Percentiles rank a stretch among this genome's conserved stretches.
Conservation (phyloP, 2,113 vertebrate genomes). For the Myodes glareolus region DNA sequence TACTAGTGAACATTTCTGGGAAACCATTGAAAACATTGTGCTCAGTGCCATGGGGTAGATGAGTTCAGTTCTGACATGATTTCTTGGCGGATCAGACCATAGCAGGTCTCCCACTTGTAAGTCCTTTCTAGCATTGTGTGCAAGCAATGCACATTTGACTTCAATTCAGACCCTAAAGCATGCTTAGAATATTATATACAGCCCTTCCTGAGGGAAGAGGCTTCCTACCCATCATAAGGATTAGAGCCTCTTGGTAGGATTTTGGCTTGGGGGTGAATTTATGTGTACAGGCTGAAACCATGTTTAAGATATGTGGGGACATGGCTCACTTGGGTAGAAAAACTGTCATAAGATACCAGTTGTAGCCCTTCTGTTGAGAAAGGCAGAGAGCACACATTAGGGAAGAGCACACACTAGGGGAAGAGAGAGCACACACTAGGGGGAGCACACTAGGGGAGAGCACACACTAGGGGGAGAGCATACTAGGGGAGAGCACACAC, state of each 20-base stretch:
- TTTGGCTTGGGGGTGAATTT: conserved; percentile 40
- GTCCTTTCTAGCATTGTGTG: conserved; percentile 25
- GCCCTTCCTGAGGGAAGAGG: conserved; percentile 28
- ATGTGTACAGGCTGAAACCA: not conserved
- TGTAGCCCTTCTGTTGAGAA: not conserved
- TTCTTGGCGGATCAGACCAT: not conserved
- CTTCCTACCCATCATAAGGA: conserved; percentile 11
- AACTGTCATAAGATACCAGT: not conserved
- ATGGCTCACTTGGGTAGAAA: not conserved
- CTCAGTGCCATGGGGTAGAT: not conserved
- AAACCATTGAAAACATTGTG: not conserved
- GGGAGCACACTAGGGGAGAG: too few relatives aligned
- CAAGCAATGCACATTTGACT: not conserved
- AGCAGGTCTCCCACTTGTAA: not conserved
- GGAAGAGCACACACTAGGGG: too few relatives aligned
- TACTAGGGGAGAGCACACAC: not conserved
- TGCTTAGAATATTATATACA: not conserved
- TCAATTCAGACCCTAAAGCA: not conserved
- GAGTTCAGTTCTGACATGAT: not conserved
- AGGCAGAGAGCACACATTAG: not conserved
- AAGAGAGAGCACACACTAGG: too few relatives aligned
- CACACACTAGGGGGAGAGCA: too few relatives aligned
- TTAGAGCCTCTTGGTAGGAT: conserved; percentile 5
- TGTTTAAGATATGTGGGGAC: not conserved
- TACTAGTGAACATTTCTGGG: conserved; percentile 7